phyloP scores from a whole-genome alignment of 1,140 invertebrate species.

The Drosophila carrolli region DNA sequence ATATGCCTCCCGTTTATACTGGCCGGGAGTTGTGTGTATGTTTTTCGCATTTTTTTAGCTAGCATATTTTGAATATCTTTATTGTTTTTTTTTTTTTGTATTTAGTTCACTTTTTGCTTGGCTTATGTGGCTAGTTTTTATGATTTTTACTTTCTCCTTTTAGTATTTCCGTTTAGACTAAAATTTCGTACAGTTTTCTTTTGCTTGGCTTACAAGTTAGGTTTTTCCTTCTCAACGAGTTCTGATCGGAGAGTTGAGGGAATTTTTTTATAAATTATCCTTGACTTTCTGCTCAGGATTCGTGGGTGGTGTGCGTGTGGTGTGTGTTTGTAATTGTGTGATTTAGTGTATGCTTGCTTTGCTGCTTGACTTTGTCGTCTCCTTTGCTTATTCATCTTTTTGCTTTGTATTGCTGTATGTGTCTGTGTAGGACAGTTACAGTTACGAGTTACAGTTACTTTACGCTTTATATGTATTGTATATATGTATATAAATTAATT shows the following conservation, averaged over 20 bases:
- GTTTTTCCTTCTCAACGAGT: slow-evolving; percentile 7
- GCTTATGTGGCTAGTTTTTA: slow-evolving; percentile 43
- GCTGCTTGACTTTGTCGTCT: slow-evolving; percentile 48
- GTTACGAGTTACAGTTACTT: slow-evolving; percentile 64
- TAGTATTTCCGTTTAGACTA: slow-evolving; percentile 60
- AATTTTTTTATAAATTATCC: slow-evolving; percentile 13
- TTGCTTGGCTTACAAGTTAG: slow-evolving; percentile 68
- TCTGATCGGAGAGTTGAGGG: slow-evolving; percentile 18
- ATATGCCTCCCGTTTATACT: slow-evolving; percentile 46
- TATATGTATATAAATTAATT: slow-evolving; percentile 69
- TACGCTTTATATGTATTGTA: slow-evolving; percentile 54
- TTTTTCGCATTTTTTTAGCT: slow-evolving; percentile 58
- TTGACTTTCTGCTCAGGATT: slow-evolving; percentile 15
- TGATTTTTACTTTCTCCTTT: slow-evolving; percentile 25
- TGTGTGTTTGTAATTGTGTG: slow-evolving; percentile 11
- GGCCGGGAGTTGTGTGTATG: slow-evolving; percentile 50
- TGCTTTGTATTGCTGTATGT: slow-evolving; percentile 64
- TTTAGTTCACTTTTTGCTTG: slow-evolving; percentile 65
- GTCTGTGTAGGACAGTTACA: slow-evolving; percentile 43
- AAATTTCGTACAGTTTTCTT: slow-evolving; percentile 75
- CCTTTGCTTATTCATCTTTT: slow-evolving; percentile 48
- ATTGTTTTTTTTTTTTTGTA: slow-evolving; percentile 53
- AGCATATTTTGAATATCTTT: slow-evolving; percentile 81
- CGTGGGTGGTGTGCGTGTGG: slow-evolving; percentile 8
- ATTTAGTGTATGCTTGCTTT: slow-evolving; percentile 13